These are phyloP conservation scores for Vidua macroura DNA, from an alignment of 2,113 vertebrate species.

Conservation along the genomic window DNA sequence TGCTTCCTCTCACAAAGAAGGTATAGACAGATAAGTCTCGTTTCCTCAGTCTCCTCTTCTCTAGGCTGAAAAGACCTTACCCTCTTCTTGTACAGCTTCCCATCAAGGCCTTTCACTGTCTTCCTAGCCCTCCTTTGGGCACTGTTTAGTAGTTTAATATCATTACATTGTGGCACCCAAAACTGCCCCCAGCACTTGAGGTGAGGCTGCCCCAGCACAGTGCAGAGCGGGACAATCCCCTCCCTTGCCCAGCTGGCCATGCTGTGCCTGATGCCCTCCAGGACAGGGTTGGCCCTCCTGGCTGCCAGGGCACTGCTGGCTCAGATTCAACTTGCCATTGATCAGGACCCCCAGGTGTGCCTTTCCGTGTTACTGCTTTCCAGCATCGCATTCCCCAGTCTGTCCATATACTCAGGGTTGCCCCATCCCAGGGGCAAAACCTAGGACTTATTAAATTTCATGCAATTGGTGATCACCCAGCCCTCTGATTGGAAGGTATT, in stretches of 20 bases:
- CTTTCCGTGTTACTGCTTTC: fast-evolving
- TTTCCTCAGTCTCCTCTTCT: not conserved
- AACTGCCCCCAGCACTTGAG: fast-evolving
- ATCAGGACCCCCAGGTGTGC: fast-evolving
- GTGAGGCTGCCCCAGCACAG: fast-evolving
- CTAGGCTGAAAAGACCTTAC: not conserved
- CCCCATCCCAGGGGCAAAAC: not conserved
- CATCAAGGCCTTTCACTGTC: not conserved
- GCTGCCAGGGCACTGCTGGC: not conserved
- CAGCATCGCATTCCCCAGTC: not conserved
- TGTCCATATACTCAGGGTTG: fast-evolving
- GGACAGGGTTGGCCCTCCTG: fast-evolving
- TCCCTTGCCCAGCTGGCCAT: fast-evolving
- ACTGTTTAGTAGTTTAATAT: not conserved
- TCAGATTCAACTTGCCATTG: fast-evolving
- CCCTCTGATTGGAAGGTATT: not conserved
- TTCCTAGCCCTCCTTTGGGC: not conserved
- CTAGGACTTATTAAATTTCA: not conserved
- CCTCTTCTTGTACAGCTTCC: not conserved
- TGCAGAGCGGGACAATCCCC: not conserved
- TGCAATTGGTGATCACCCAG: not conserved
- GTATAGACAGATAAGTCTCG: fast-evolving
- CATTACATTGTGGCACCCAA: too few relatives aligned
- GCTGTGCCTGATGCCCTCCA: not conserved
- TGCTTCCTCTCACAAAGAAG: not conserved